These are phyloP conservation scores for Danionella dracula DNA, from an alignment of 2,797 vertebrate genomes.

Conservation along the genomic window DNA sequence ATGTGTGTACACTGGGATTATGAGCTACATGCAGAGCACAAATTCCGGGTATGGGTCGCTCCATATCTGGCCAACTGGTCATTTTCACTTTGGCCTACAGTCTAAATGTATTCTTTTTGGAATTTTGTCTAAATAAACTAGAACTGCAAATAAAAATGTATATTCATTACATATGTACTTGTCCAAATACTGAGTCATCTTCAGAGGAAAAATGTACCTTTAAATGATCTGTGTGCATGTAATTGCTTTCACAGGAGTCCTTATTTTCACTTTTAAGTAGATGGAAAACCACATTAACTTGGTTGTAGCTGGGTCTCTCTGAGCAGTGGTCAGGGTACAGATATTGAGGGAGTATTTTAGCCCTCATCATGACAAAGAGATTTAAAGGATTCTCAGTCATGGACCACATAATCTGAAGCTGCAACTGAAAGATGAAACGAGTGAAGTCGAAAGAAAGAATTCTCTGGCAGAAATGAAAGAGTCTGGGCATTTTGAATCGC, in stretches of 20 bases:
- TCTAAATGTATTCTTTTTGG: no score
- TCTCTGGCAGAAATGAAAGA: slow-evolving; percentile 25
- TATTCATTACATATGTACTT: no score
- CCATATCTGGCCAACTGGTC: no score
- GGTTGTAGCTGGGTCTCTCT: slow-evolving; percentile 17
- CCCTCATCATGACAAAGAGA: slow-evolving; percentile 9
- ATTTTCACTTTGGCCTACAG: no score
- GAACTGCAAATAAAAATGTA: no score
- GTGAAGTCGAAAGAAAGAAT: slow-evolving; percentile 21
- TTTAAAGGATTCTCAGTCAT: slow-evolving; percentile 12
- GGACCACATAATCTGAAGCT: slow-evolving; percentile 9
- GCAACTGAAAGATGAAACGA: slow-evolving; percentile 22
- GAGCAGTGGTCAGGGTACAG: slow-evolving; percentile 9
- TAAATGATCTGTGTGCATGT: slow-evolving; percentile 4
- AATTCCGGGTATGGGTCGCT: no score
- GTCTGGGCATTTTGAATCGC: slow-evolving; percentile 24
- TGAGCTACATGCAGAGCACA: no score
- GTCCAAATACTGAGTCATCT: no score
- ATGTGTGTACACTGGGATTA: no score
- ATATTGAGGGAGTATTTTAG: slow-evolving; percentile 13
- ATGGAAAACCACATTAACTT: slow-evolving; percentile 28
- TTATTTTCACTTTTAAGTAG: slow-evolving; percentile 2
- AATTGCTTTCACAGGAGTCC: slow-evolving; percentile 21
- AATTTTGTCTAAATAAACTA: no score
- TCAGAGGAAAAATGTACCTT: no score